Evolutionary conservation across 2,113 vertebrate genomes (phyloP).

Genomic region (Origma solitaria): DNA sequence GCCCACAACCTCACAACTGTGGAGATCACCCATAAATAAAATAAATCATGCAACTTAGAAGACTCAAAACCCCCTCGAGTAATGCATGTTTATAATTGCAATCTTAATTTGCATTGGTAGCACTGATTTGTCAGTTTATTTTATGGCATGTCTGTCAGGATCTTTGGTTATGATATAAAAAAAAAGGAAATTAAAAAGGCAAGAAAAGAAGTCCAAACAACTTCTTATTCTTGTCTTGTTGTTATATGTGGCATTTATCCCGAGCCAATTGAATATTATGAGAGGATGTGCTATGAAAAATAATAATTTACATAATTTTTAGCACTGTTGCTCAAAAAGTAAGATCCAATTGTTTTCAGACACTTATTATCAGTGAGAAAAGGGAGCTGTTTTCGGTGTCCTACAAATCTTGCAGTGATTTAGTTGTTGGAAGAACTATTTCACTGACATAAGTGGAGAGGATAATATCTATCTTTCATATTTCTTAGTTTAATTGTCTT

Average conservation of each 20-base stretch:
- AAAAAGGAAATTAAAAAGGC: background rate
- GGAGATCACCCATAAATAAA: background rate
- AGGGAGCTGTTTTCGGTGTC: background rate
- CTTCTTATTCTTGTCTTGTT: background rate
- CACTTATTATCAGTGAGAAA: background rate
- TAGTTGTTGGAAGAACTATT: slow-evolving; percentile 1
- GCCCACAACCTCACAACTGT: background rate
- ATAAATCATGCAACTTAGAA: background rate
- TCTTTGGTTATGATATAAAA: background rate
- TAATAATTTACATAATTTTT: background rate
- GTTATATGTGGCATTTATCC: background rate
- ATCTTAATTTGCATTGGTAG: background rate
- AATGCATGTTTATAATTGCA: background rate
- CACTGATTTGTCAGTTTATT: background rate
- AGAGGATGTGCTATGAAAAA: background rate
- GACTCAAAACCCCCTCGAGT: background rate
- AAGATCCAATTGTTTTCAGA: background rate
- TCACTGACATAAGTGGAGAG: background rate
- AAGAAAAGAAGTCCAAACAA: background rate
- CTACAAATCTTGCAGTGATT: background rate
- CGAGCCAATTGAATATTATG: background rate
- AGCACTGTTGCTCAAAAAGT: background rate
- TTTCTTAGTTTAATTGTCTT: slow-evolving; percentile 39
- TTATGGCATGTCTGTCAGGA: background rate
- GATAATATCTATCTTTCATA: slow-evolving; percentile 17